Conservation (phyloP, 2,113 vertebrate genomes). For the Centrocercus urophasianus region DNA sequence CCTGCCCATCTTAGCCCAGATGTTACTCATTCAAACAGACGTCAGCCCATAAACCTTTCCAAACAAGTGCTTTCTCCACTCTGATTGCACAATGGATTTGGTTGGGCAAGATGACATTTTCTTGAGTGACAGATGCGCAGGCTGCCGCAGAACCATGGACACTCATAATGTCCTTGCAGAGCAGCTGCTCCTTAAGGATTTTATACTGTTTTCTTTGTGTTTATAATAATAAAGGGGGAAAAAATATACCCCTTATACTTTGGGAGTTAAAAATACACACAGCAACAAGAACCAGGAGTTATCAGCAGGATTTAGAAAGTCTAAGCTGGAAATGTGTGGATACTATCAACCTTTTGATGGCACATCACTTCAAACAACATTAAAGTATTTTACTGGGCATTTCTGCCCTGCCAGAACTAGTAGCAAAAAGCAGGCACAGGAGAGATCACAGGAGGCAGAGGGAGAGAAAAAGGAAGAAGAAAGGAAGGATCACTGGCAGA, state of each 20-base stretch:
- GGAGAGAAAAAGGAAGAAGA: not conserved
- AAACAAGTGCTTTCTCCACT: conserved; percentile 56
- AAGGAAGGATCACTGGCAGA: not conserved
- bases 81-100: conserved; percentile 39
- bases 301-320: not conserved
- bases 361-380: not conserved
- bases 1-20: conserved; percentile 1
- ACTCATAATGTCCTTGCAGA: conserved; percentile 4
- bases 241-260: not conserved
- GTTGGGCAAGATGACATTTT: conserved; percentile 44
- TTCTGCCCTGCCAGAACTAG: not conserved
- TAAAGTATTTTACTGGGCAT: not conserved
- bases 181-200: conserved; percentile 19
- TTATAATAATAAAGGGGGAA: not conserved
- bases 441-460: not conserved
- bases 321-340: not conserved
- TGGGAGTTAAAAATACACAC: not conserved
- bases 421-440: not conserved
- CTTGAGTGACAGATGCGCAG: conserved; percentile 60
- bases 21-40: conserved; percentile 23
- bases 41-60: conserved; percentile 40
- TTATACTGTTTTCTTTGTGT: not conserved
- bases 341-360: not conserved
- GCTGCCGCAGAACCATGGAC: not conserved
- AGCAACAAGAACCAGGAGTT: not conserved